Conservation (phyloP, 2,888 invertebrate species). For the Erpobdella octoculata region DNA sequence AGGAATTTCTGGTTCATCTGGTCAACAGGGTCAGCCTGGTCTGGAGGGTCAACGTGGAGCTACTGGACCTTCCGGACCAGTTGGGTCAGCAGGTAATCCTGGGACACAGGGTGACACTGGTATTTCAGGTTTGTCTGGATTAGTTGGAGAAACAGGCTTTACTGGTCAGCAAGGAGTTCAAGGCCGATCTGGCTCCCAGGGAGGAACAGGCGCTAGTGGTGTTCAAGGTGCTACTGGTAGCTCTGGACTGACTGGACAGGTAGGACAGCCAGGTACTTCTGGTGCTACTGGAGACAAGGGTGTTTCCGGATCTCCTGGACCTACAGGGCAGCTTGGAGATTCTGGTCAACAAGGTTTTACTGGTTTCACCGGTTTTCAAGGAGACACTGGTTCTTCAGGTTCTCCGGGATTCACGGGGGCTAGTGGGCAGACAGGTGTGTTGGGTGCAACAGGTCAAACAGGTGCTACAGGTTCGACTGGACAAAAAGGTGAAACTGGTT, state of each 20-base stretch:
- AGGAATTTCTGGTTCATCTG: slow-evolving; percentile 27
- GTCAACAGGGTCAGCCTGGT: slow-evolving; percentile 27
- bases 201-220: slow-evolving; percentile 17
- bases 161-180: slow-evolving; percentile 52
- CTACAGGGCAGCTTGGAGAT: slow-evolving; percentile 19
- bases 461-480: slow-evolving; percentile 27
- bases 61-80: slow-evolving; percentile 18
- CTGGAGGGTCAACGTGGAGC: slow-evolving; percentile 25
- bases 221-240: slow-evolving; percentile 14
- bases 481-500: background rate
- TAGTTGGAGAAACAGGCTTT: slow-evolving; percentile 40
- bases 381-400: background rate
- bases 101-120: slow-evolving; percentile 30
- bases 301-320: slow-evolving; percentile 14
- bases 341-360: slow-evolving; percentile 19
- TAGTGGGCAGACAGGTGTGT: background rate
- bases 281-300: slow-evolving; percentile 27
- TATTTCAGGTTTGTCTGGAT: slow-evolving; percentile 39
- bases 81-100: slow-evolving; percentile 23
- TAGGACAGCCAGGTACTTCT: slow-evolving; percentile 21
- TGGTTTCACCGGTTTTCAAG: slow-evolving; percentile 27
- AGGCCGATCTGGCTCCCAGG: slow-evolving; percentile 38
- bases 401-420: background rate
- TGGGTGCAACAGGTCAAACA: slow-evolving; percentile 8
- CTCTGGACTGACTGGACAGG: slow-evolving; percentile 6